Conservation (phyloP, 2,888 invertebrate species). For the Cryptus viduatorius region DNA sequence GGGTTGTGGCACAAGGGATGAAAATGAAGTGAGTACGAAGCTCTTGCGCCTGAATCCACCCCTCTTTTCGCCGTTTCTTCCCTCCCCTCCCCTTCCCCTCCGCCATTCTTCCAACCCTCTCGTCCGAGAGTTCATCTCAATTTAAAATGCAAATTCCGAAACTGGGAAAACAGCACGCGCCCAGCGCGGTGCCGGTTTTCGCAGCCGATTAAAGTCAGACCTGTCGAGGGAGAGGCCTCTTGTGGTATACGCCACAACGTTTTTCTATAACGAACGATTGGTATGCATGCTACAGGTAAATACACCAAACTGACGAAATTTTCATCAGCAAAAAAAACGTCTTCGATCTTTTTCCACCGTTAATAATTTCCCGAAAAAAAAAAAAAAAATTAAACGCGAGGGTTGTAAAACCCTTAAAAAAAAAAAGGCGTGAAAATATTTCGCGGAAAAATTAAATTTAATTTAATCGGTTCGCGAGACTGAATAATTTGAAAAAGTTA, state of each 20-base stretch:
- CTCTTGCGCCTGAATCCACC: background rate
- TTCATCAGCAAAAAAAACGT: constrained; percentile 3
- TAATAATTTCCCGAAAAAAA: constrained; percentile 25
- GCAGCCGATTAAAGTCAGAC: constrained; percentile 76
- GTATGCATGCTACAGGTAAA: background rate
- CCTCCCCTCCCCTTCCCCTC: background rate
- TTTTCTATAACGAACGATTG: background rate
- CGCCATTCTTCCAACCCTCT: constrained; percentile 17
- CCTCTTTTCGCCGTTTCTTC: background rate
- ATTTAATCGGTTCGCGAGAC: background rate
- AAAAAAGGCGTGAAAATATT: background rate
- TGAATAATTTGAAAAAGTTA: background rate
- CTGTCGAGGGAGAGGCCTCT: background rate
- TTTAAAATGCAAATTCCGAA: constrained; percentile 82
- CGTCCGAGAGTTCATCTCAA: constrained; percentile 78
- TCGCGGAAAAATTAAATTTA: background rate
- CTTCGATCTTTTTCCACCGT: background rate
- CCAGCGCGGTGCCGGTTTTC: constrained; percentile 73
- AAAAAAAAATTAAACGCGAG: background rate
- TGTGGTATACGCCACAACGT: constrained; percentile 28
- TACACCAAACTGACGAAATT: constrained; percentile 3
- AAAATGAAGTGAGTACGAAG: constrained; percentile 53
- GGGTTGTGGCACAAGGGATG: constrained; percentile 34
- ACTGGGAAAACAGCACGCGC: constrained; percentile 61
- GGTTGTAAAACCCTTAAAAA: background rate